Conservation (phyloP, 64 coral and sea anemone species). For the Pocillopora damicornis region DNA sequence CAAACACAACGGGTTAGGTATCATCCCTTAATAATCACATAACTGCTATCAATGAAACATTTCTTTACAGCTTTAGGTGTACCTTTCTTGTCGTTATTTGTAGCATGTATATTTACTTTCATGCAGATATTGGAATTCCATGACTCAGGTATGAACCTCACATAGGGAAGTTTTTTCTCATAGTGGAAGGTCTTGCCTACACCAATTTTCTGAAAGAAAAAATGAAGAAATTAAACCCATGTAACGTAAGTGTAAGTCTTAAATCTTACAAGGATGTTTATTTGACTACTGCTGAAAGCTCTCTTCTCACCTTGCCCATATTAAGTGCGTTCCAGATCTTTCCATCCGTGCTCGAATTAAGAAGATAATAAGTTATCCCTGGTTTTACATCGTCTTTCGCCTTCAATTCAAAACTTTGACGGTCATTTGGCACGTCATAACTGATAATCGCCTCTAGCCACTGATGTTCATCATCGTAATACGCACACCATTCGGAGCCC, state of each 20-base stretch:
- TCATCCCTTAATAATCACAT: no score
- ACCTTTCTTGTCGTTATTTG: not conserved
- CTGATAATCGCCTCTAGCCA: not conserved
- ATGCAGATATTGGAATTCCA: slow-evolving; percentile 2
- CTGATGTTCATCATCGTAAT: not conserved
- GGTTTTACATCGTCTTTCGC: not conserved
- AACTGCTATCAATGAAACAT: no score
- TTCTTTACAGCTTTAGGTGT: not conserved
- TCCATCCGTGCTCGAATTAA: not conserved
- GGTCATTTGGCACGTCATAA: not conserved
- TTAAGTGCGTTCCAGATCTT: not conserved
- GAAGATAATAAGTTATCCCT: not conserved
- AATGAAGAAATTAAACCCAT: no score
- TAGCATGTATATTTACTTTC: not conserved
- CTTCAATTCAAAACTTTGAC: no score
- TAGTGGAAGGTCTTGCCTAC: no score
- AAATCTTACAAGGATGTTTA: no score
- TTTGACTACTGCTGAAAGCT: no score
- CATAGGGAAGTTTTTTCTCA: not conserved
- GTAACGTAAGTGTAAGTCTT: no score
- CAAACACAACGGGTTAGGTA: no score
- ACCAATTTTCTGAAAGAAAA: not conserved
- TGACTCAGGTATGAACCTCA: slow-evolving; percentile 5
- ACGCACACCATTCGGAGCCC: not conserved
- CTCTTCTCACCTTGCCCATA: not conserved